Evolutionary conservation across 1,140 invertebrate genomes (phyloP).

Genomic region (Drosophila nebulosa): DNA sequence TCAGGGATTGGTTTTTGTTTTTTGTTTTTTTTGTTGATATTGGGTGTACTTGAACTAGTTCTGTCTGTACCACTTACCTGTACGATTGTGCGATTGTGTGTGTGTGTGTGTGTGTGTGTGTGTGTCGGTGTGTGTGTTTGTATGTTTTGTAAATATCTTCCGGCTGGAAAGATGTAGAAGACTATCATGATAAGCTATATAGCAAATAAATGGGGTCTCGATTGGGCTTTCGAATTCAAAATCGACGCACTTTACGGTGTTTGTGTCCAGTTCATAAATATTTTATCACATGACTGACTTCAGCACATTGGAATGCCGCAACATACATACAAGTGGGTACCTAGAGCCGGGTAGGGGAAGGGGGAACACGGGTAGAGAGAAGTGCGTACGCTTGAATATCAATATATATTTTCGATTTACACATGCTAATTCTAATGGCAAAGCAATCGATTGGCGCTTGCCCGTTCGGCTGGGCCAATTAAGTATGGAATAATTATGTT

Average conservation of each 20-base stretch:
- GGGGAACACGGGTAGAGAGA: slow-evolving; percentile 6
- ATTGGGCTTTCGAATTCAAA: not conserved
- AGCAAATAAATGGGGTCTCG: not conserved
- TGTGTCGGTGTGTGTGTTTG: too few species aligned
- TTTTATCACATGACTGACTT: slow-evolving; percentile 59
- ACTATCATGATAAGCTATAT: not conserved
- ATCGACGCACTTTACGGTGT: slow-evolving; percentile 2
- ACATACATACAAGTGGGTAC: slow-evolving; percentile 26
- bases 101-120: too few species aligned
- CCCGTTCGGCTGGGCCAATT: slow-evolving; percentile 30
- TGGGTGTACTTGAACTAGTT: slow-evolving; percentile 45
- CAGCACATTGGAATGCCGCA: slow-evolving; percentile 58
- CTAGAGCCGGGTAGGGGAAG: not conserved
- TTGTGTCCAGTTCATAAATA: slow-evolving; percentile 35
- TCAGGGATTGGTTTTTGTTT: not conserved
- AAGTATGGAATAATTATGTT: slow-evolving; percentile 67
- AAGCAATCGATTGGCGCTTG: slow-evolving; percentile 6
- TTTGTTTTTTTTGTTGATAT: slow-evolving; percentile 26
- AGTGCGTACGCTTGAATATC: slow-evolving; percentile 52
- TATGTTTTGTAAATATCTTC: slow-evolving; percentile 8
- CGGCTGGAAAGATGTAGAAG: slow-evolving; percentile 5
- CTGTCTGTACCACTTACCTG: not conserved
- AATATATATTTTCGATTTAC: slow-evolving; percentile 17
- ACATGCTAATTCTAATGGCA: slow-evolving; percentile 31
- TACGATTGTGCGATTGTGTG: not conserved